Conservation (phyloP, 1,140 invertebrate species). For the Lordiphosa mommai region DNA sequence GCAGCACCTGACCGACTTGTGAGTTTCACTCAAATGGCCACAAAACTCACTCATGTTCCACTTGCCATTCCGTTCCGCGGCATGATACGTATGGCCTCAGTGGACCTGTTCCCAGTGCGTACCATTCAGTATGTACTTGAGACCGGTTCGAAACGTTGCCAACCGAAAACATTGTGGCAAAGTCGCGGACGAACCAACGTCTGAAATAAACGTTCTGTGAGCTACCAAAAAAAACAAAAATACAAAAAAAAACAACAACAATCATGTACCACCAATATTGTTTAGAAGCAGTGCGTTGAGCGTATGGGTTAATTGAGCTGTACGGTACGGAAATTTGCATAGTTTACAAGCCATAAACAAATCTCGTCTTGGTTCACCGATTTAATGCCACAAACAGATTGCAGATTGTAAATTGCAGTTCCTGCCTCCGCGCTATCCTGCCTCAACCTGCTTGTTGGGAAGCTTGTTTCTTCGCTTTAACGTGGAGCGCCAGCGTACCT, state of each 20-base stretch:
- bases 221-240: slow-evolving; percentile 2
- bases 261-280: not conserved
- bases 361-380: slow-evolving; percentile 76
- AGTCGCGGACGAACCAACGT: slow-evolving; percentile 26
- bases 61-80: slow-evolving; percentile 24
- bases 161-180: slow-evolving; percentile 27
- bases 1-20: slow-evolving; percentile 46
- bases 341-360: slow-evolving; percentile 58
- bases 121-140: slow-evolving; percentile 45
- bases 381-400: slow-evolving; percentile 77
- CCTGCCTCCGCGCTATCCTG: slow-evolving; percentile 28
- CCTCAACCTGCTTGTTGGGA: slow-evolving; percentile 44
- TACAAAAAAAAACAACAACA: not conserved
- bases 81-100: slow-evolving; percentile 12
- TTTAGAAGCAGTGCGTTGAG: not conserved
- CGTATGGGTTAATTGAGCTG: slow-evolving; percentile 60
- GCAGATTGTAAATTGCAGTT: slow-evolving; percentile 59
- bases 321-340: slow-evolving; percentile 70
- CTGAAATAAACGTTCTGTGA: not conserved
- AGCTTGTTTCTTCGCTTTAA: slow-evolving; percentile 73
- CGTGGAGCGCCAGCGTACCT: slow-evolving; percentile 41
- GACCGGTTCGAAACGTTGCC: slow-evolving; percentile 50
- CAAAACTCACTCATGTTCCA: slow-evolving; percentile 15
- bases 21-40: slow-evolving; percentile 14
- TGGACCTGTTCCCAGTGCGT: slow-evolving; percentile 61